phyloP scores from a whole-genome alignment of 2,797 vertebrate species.

The Crenichthys baileyi region DNA sequence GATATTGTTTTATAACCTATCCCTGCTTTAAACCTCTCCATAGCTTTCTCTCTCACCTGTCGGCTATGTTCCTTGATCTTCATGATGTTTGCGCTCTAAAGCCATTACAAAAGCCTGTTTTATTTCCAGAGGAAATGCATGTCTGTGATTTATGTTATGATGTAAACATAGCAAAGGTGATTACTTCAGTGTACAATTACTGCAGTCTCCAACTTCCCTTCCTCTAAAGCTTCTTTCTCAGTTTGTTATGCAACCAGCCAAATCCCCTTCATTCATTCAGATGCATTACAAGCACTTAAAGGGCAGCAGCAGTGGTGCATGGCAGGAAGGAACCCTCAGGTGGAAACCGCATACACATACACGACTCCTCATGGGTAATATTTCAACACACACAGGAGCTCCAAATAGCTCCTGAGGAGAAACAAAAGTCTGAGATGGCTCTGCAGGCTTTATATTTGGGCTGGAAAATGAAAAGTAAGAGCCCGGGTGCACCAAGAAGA shows the following conservation, averaged over 20 bases:
- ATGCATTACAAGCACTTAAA: conserved; percentile 62
- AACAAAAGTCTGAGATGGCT: conserved; percentile 24
- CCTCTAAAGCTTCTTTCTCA: conserved; percentile 31
- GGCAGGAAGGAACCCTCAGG: conserved; percentile 62
- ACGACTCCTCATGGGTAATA: conserved; percentile 25
- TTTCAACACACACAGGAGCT: conserved; percentile 51
- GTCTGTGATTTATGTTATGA: background rate
- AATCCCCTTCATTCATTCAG: conserved; percentile 65
- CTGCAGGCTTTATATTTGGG: conserved; percentile 11
- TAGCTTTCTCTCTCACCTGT: background rate
- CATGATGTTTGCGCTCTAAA: background rate
- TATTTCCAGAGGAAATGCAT: background rate
- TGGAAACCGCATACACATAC: conserved; percentile 26
- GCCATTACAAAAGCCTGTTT: background rate
- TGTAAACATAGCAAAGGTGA: background rate
- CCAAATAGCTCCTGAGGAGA: conserved; percentile 29
- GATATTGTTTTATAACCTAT: background rate
- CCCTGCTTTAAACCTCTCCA: background rate
- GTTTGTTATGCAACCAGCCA: conserved; percentile 61
- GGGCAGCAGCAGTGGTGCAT: conserved; percentile 49
- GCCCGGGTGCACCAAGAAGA: conserved; percentile 2
- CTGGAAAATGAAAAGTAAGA: background rate
- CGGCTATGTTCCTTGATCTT: background rate
- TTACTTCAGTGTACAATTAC: conserved; percentile 10
- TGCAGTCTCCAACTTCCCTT: conserved; percentile 5